Percentiles rank a stretch among this genome's conserved stretches.
phyloP scores from a whole-genome alignment of 2,113 vertebrate species.

The Pachyramphus minor region DNA sequence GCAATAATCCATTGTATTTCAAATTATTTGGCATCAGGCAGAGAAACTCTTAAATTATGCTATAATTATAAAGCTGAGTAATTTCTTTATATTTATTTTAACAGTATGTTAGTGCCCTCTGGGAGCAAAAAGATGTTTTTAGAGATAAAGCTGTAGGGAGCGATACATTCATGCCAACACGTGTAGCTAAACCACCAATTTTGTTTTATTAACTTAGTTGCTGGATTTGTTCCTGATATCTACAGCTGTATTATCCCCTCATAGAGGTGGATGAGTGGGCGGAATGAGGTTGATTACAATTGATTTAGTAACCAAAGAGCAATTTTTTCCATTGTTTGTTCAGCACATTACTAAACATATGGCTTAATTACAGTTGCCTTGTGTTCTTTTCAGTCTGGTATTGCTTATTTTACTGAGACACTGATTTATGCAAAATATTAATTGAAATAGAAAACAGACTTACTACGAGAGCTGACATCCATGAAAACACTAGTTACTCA shows the following conservation, averaged over 20 bases:
- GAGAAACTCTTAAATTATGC: not conserved
- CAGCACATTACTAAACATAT: conserved; percentile 46
- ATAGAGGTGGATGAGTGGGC: conserved; percentile 24
- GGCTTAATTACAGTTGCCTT: conserved; percentile 54
- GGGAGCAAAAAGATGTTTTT: conserved; percentile 12
- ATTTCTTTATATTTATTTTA: conserved; percentile 33
- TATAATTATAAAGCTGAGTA: conserved; percentile 21
- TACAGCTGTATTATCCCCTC: conserved; percentile 30
- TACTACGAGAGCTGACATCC: conserved; percentile 25
- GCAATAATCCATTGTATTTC: not conserved
- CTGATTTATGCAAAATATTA: conserved; percentile 61
- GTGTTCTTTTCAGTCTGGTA: conserved; percentile 27
- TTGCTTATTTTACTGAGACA: conserved; percentile 45
- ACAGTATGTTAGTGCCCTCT: not conserved
- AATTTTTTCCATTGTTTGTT: conserved; percentile 60
- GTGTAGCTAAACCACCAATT: conserved; percentile 41
- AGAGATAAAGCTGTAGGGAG: conserved; percentile 33
- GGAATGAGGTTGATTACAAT: conserved; percentile 55
- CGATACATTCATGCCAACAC: not conserved
- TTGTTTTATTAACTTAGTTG: conserved; percentile 54
- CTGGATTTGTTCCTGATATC: conserved; percentile 46
- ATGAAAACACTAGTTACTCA: conserved; percentile 30
- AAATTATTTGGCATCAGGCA: not conserved
- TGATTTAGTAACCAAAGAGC: conserved; percentile 51
- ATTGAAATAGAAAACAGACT: conserved; percentile 60